Base-by-base conservation (phyloP, 2,797 vertebrate species). In the Eremophila alpestris region DNA sequence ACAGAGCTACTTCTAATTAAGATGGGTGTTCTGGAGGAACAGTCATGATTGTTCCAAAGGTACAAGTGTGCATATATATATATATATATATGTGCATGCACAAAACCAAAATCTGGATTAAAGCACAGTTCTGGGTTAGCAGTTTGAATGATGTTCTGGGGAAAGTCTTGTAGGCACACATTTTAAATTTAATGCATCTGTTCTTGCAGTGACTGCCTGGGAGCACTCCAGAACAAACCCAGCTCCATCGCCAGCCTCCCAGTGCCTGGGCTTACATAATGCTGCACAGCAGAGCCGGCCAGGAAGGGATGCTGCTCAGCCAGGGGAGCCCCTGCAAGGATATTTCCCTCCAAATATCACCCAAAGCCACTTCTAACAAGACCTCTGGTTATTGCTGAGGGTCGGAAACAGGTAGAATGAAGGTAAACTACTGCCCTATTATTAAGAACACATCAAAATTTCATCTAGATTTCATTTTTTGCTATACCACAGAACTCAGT, bases 211-310 rank as follows among this genome's bases (percentile, higher is more conserved):
- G 38, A n/a, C 18, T 60, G 40, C 18, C 59, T 38, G 67, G 36
- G 64, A 83, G 26, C 18, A 32, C 75, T 76, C 75, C 87, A 55
- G 93, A 91, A 78, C 83, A 62, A 86, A 16, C 40, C 54, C 65
- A 26, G 87, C 62, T 81, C 60, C 65, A 64, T 16, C 7, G 38
- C 41, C 81, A 90, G 83, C 74, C 55, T 75, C 56, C 54, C 69
- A 10, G 16, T 29, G 88, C 91, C 68, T 54, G 9, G n/a, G 36
- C 83, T 96, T 96, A 95, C 90, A 94, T 91, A 95, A 96, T 63
- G 82, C 79, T 64, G 79, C 93, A 68, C 65, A 49, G n/a, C 18
- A 1, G 14, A 75, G 63, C 17, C 54, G 6, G 58, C 21, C 11
- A 40, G 8, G 27, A 24, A 26, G n/a, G 55, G 83, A 90, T 75